Base-by-base conservation (phyloP, 2,888 invertebrate species). In the Torymus tubicola region DNA sequence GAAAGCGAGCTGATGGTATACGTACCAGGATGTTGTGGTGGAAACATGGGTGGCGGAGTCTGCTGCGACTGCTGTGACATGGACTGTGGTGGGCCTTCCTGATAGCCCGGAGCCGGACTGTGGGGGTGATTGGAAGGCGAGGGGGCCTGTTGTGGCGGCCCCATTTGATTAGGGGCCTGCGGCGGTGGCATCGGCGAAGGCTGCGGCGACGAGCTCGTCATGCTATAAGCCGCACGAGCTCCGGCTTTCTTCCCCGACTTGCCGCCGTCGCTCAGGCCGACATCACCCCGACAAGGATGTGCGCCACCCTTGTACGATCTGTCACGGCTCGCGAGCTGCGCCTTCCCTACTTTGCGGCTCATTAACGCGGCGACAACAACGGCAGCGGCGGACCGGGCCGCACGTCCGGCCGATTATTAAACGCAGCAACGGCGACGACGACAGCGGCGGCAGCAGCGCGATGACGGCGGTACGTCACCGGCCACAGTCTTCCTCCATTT, bases 111-210 rank as follows among this genome's bases (percentile, higher is more conserved):
- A 0, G 88, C 88, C 10, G 89, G 88, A 79, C 89, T 91, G 61
- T 90, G 82, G 2, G 91, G 91, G 87, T 91, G 91, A 86, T 91
- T 76, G 81, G 90, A 90, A 2, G 91, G 90, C 12, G 91, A 91
- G 2, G 96, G 96, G 84, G 96, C 95, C 88, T 96, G 96, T 5
- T 95, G 95, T 12, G 96, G 96, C 5, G 96, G 96, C 0, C 96
- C 96, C 96, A 96, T 96, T 21, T 96, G 96, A 8, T 96, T 96
- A 2, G 96, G 96, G n/a, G 75, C 81, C 76, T 80, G 82, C 63
- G 95, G 95, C 58, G 96, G 96, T 96, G 96, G 96, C 96, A 96
- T 96, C 57, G 96, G 96, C 88, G 96, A 96, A 84, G 94, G 96
- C 91, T 96, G 96, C 80, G 96, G 96, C 84, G 96, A 96, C 81